phyloP scores from a whole-genome alignment of 2,113 vertebrate genomes.

The Bos taurus region DNA sequence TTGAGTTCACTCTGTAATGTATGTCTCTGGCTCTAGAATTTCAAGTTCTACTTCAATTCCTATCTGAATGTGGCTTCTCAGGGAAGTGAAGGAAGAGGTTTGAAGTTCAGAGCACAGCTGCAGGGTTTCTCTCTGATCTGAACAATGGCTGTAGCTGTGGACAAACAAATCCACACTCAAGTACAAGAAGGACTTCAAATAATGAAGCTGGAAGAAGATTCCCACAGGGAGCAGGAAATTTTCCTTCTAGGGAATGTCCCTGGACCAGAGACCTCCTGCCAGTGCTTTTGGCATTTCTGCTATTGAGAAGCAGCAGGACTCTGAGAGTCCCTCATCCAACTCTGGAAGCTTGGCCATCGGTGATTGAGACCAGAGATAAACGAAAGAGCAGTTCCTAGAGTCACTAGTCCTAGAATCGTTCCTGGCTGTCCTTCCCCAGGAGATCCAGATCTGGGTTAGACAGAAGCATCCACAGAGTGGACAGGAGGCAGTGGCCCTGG shows the following conservation, averaged over 20 bases:
- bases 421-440: not conserved
- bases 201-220: not conserved
- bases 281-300: not conserved
- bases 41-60: not conserved
- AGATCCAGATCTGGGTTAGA: not conserved
- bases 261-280: not conserved
- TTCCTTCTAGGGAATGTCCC: not conserved
- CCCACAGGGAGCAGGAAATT: not conserved
- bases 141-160: not conserved
- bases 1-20: not conserved
- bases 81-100: not conserved
- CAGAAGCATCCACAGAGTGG: not conserved
- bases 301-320: not conserved
- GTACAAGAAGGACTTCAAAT: not conserved
- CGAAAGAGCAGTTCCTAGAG: not conserved
- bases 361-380: not conserved
- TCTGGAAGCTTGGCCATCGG: not conserved
- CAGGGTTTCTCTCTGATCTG: not conserved
- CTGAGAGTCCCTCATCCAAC: not conserved
- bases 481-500: not conserved
- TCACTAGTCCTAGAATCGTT: not conserved
- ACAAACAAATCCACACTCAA: not conserved
- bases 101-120: not conserved
- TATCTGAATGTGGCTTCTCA: not conserved
- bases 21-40: not conserved